phyloP scores from a whole-genome alignment of 2,888 invertebrate species.

The Phengaris alcon region DNA sequence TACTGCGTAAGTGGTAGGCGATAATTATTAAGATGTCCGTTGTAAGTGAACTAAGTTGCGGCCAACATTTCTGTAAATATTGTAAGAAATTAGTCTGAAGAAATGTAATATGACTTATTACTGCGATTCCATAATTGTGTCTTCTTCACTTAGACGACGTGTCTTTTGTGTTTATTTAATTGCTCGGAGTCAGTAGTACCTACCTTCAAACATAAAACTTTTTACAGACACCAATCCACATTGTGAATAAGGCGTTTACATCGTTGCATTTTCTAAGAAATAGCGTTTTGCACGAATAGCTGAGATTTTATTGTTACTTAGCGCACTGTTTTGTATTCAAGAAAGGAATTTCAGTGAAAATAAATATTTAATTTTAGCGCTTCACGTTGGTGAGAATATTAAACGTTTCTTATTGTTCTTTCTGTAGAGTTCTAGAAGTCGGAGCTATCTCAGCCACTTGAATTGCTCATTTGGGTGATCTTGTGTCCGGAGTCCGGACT shows the following conservation, averaged over 20 bases:
- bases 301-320: constrained; percentile 24
- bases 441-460: background rate
- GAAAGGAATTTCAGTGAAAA: constrained; percentile 19
- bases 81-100: too few relatives aligned
- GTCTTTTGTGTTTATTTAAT: too few relatives aligned
- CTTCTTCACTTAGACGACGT: too few relatives aligned
- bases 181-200: too few relatives aligned
- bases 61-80: too few relatives aligned
- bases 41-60: too few relatives aligned
- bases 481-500: constrained; percentile 4
- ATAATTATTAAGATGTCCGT: too few relatives aligned
- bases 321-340: constrained; percentile 23
- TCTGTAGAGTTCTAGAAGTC: background rate
- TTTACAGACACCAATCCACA: background rate
- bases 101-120: too few relatives aligned
- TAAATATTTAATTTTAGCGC: constrained; percentile 24
- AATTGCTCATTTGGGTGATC: constrained; percentile 18
- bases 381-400: constrained; percentile 22
- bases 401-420: constrained; percentile 17
- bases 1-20: too few relatives aligned
- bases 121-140: too few relatives aligned
- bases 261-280: constrained; percentile 18
- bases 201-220: too few relatives aligned
- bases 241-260: background rate
- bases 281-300: constrained; percentile 6